Base-by-base conservation (phyloP, 64 coral and sea anemone genomes). In the Cladopsammia gracilis region DNA sequence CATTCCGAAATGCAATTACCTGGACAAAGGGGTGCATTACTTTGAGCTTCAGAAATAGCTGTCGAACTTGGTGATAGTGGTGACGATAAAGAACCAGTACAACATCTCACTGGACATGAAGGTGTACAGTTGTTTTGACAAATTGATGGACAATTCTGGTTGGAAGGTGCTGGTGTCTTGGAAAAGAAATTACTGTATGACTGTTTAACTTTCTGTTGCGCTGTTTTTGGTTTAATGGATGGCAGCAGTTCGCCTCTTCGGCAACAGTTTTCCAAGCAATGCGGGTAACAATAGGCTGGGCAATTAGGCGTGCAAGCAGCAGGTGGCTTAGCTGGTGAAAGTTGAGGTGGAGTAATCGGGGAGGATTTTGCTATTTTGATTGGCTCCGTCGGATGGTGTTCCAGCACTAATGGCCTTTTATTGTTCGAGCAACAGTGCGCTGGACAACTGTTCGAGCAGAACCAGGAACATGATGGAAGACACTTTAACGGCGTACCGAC, bases 1-100 rank as follows among this genome's bases (percentile, higher is more conserved):
- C 92, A 94, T 60, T 94, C 86, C 53, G 71, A 88, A 72, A 58
- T 16, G 49, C 92, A 94, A n/a, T 73, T 46, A 11, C 77, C 78
- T 16, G 92, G 92, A 11, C 92, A 94, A 76, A 83, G 47, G 20
- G 69, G 78, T 25, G 62, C 62, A 26, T 24, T 22, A 7, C 20
- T 34, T 19, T 64, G 1, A 64, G n/a, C 51, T 22, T 42, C 15
- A 1, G 74, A 53, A 14, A 19, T 12, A 14, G 50, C 47, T 64
- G 49, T 10, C 44, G 65, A 71, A 12, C 42, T 73, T 26, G 91
- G 49, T 19, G 74, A 57, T 16, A 48, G 49, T 19, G 59, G 2
- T 53, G 70, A 46, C 4, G 19, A 61, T 11, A 48, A 23, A 8
- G 58, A 45, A 25, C 51, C 23, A 67, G 19, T 19, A 82, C 92